These are phyloP conservation scores for Drosophila bipectinata DNA, from an alignment of 1,140 invertebrate genomes.

Conservation along the genomic window DNA sequence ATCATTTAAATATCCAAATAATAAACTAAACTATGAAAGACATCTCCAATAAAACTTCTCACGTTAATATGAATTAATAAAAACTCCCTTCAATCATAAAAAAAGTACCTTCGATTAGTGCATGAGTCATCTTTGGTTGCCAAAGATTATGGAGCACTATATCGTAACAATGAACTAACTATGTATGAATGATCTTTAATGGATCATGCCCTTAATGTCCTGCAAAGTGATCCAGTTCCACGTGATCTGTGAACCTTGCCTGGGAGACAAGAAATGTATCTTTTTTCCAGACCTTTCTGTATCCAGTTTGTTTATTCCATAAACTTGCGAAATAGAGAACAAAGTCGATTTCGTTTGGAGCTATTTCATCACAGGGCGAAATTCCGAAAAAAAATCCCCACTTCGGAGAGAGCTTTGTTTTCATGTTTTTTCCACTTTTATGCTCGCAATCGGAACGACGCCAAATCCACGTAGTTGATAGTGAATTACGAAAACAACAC, in stretches of 20 bases:
- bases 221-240: slow-evolving; percentile 10
- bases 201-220: not conserved
- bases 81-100: not conserved
- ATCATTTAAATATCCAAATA: too few relatives aligned
- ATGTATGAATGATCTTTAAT: slow-evolving; percentile 3
- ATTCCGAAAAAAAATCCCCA: slow-evolving; percentile 16
- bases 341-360: not conserved
- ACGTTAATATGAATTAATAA: not conserved
- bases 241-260: slow-evolving; percentile 1
- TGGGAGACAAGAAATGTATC: not conserved
- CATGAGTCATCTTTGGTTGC: slow-evolving; percentile 14
- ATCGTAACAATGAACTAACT: not conserved
- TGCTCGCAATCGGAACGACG: slow-evolving; percentile 20
- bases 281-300: not conserved
- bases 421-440: not conserved
- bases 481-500: slow-evolving; percentile 16
- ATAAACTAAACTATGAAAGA: too few relatives aligned
- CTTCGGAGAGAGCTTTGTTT: slow-evolving; percentile 8
- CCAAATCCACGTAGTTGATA: slow-evolving; percentile 38
- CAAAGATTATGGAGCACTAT: slow-evolving; percentile 18
- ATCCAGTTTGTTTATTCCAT: slow-evolving; percentile 2
- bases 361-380: slow-evolving; percentile 57
- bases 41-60: too few relatives aligned
- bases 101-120: slow-evolving; percentile 3
- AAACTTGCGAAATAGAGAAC: slow-evolving; percentile 11